Base-by-base conservation (phyloP, 2,797 vertebrate genomes). In the Amazona ochrocephala region DNA sequence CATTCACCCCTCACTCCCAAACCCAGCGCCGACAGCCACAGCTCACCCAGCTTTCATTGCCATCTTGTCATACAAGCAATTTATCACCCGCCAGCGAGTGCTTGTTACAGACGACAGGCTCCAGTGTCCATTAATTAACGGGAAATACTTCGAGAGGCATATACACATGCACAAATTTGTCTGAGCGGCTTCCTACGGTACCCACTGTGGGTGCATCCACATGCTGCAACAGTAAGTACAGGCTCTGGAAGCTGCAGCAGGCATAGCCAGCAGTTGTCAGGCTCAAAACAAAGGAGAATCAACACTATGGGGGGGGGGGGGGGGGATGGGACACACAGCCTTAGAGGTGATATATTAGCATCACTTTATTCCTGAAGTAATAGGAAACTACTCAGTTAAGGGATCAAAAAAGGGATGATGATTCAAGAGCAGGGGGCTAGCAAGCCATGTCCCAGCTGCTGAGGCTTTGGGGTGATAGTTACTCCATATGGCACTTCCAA, bases 81-180 rank as follows among this genome's bases (percentile, higher is more conserved):
- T 97, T 89, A 96, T 93, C 93, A 92, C 84, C 72, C 3, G 0
- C 79, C 92, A 95, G 58, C 27, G 76, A 92, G 84, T 11, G 11
- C 73, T 92, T 13, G 5, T 89, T 94, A 88, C 82, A 88, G 91
- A 85, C 32, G 18, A 88, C 94, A 94, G 94, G 87, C 94, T 96
- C 79, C 91, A 92, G 92, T n/a, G 84, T 51, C 87, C 95, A 84
- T 81, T 96, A 96, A 96, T 95, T 94, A 95, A 96, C 72, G 84
- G 81, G 89, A 92, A 92, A 88, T 87, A 91, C 89, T 93, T 78
- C 60, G 58, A 87, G 75, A 95, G 62, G 45, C 92, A 75, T 4
- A 75, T 9, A 75, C 88, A 81, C 45, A 72, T 0, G 21, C 85
- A 95, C 86, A 94, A 51, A 94, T 94, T 91, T 93, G 87, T 92